These are phyloP conservation scores for Callimorpha dominula DNA, from an alignment of 2,888 invertebrate species.

Conservation along the genomic window DNA sequence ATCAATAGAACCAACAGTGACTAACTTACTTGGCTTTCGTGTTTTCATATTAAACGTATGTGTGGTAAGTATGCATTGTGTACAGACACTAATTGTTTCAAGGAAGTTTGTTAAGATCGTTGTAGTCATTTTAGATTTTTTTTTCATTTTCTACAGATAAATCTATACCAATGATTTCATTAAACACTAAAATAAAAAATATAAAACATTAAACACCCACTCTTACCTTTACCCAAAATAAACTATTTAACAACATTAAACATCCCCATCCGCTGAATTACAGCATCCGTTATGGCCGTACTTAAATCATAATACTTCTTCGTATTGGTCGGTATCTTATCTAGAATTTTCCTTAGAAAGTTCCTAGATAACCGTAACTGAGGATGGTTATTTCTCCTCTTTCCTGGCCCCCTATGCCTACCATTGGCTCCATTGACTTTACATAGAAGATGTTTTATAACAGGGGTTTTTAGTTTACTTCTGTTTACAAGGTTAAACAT, in stretches of 20 bases:
- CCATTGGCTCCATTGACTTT: no score
- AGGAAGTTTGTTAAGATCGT: no score
- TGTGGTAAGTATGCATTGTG: no score
- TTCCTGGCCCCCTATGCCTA: not conserved
- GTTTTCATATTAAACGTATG: not conserved
- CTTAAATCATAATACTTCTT: constrained; percentile 42
- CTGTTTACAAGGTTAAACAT: no score
- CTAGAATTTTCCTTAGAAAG: constrained; percentile 14
- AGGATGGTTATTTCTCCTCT: not conserved
- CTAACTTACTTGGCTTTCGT: not conserved
- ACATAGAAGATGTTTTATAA: no score
- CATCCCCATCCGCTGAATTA: constrained; percentile 44
- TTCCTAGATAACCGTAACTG: constrained; percentile 8
- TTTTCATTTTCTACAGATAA: no score
- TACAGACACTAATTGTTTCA: no score
- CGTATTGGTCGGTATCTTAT: constrained; percentile 20
- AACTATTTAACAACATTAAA: constrained; percentile 46
- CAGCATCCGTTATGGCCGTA: constrained; percentile 41
- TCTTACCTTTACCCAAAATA: constrained; percentile 33
- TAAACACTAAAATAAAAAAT: not conserved
- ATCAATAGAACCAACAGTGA: not conserved
- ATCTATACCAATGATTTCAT: not conserved
- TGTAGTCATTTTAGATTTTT: no score
- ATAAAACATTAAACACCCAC: constrained; percentile 17
- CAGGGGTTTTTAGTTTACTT: no score